A percentile compares a stretch with the other conserved stretches of the same genome.
These are phyloP conservation scores for Peromyscus leucopus DNA, from an alignment of 2,113 vertebrate genomes.

Conservation along the genomic window DNA sequence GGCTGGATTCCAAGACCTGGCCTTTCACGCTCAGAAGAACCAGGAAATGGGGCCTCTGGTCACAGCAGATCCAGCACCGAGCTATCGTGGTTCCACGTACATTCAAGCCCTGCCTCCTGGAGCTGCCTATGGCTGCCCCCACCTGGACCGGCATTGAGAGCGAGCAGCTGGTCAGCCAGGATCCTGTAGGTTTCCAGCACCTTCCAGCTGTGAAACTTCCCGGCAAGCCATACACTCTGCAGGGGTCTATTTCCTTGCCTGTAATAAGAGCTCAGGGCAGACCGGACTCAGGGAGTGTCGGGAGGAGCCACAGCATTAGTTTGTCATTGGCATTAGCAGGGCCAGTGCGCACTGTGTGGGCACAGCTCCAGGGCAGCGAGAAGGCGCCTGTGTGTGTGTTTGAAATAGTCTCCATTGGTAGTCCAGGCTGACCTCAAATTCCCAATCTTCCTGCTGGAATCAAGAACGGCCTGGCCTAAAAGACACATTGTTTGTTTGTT, in stretches of 20 bases:
- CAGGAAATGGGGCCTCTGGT: background rate
- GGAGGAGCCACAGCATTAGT: background rate
- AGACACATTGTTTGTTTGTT: background rate
- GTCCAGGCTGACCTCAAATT: background rate
- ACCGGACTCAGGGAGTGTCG: background rate
- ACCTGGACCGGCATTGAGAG: background rate
- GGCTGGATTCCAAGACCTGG: background rate
- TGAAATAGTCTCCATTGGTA: background rate
- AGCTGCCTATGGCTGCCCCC: background rate
- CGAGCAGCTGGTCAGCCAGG: background rate
- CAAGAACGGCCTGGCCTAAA: background rate
- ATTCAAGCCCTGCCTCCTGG: background rate
- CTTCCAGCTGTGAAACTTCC: background rate
- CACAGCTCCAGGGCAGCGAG: background rate
- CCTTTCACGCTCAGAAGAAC: background rate
- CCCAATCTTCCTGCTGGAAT: background rate
- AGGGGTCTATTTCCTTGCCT: background rate
- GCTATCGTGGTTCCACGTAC: too few relatives aligned
- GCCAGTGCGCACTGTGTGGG: background rate
- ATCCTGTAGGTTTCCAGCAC: background rate
- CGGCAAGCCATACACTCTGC: background rate
- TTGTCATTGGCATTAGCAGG: background rate
- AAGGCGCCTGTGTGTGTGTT: background rate
- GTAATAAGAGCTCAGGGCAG: background rate
- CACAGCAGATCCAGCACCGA: background rate